Conservation (phyloP, 2,888 invertebrate genomes). For the Leucozona laternaria region DNA sequence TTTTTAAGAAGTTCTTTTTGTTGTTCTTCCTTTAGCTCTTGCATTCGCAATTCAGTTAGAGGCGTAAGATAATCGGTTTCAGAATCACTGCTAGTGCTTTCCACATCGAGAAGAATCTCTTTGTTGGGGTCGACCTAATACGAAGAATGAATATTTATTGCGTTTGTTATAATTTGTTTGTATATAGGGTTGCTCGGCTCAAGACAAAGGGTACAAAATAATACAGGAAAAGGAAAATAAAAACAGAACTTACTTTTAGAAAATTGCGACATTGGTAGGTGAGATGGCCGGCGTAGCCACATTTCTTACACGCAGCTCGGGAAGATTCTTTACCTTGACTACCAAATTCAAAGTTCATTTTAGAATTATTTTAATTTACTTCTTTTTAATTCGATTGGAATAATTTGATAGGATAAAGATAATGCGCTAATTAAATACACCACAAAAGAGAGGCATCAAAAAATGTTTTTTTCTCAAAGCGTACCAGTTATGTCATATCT, state of each 20-base stretch:
- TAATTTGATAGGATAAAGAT: background rate
- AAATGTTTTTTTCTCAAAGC: background rate
- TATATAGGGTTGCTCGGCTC: background rate
- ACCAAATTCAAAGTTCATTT: constrained; percentile 81
- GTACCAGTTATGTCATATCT: background rate
- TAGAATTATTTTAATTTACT: background rate
- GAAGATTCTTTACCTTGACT: constrained; percentile 88
- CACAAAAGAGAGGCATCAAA: background rate
- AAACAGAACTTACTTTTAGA: constrained; percentile 87
- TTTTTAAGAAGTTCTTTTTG: constrained; percentile 84
- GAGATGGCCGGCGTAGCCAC: constrained; percentile 97
- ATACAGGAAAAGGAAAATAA: background rate
- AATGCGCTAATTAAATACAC: constrained; percentile 9
- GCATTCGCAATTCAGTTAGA: constrained; percentile 90
- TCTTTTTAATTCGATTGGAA: constrained; percentile 4
- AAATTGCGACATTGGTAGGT: constrained; percentile 98
- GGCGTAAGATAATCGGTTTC: constrained; percentile 92
- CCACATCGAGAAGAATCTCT: constrained; percentile 96
- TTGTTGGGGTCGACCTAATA: constrained; percentile 93
- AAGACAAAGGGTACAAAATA: constrained; percentile 30
- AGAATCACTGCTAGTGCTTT: constrained; percentile 96
- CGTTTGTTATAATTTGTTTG: background rate
- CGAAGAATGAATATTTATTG: background rate
- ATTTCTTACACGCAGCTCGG: constrained; percentile 95
- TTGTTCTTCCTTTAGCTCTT: constrained; percentile 89